phyloP scores from a whole-genome alignment of 2,797 vertebrate genomes.

The Sebastes hubbsi region DNA sequence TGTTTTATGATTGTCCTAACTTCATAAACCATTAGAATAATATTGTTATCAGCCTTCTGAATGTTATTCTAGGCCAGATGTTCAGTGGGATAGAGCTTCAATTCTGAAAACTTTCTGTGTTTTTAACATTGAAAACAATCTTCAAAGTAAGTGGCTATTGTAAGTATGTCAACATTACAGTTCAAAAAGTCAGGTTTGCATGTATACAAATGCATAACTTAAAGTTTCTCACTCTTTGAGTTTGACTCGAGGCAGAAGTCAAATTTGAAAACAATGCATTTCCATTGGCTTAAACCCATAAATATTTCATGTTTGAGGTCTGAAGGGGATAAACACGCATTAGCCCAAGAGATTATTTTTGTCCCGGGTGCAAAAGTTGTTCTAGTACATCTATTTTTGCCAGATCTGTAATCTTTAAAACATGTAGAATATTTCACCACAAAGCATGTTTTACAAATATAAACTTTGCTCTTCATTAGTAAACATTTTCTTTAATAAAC shows the following conservation, averaged over 20 bases:
- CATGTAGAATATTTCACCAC: slow-evolving; percentile 9
- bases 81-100: background rate
- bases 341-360: slow-evolving; percentile 30
- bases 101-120: background rate
- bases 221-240: background rate
- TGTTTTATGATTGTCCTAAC: background rate
- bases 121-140: background rate
- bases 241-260: background rate
- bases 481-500: slow-evolving; percentile 47
- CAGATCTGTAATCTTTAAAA: slow-evolving; percentile 7
- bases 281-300: slow-evolving; percentile 9
- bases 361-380: slow-evolving; percentile 15
- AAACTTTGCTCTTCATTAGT: slow-evolving; percentile 43
- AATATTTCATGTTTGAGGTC: slow-evolving; percentile 41
- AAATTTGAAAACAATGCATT: slow-evolving; percentile 5
- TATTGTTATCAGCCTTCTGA: background rate
- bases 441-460: slow-evolving; percentile 39
- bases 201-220: background rate
- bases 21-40: background rate
- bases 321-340: slow-evolving; percentile 41
- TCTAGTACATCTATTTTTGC: slow-evolving; percentile 40
- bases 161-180: background rate
- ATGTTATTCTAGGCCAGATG: background rate
- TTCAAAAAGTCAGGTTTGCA: background rate
- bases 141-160: background rate